Evolutionary conservation across 2,113 vertebrate genomes (phyloP).

Genomic region (Gambusia holbrooki): DNA sequence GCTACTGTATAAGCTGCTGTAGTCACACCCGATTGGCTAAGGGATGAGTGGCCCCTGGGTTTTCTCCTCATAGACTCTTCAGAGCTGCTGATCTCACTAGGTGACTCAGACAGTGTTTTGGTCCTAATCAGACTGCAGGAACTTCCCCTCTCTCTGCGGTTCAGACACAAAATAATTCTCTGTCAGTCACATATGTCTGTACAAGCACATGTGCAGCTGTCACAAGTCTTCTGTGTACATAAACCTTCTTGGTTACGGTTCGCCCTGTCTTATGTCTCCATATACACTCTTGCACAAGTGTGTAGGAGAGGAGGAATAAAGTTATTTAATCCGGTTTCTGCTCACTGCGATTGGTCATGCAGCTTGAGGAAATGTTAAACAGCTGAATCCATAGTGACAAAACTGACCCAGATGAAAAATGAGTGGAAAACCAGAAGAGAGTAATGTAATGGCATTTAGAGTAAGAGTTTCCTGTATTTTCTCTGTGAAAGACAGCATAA

Average conservation of each 20-base stretch:
- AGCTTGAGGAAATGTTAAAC: slow-evolving; percentile 69
- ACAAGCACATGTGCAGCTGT: slow-evolving; percentile 46
- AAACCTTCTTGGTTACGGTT: slow-evolving; percentile 12
- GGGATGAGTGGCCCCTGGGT: background rate
- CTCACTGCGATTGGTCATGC: slow-evolving; percentile 70
- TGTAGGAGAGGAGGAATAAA: slow-evolving; percentile 37
- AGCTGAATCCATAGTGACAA: slow-evolving; percentile 61
- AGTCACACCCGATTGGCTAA: slow-evolving; percentile 50
- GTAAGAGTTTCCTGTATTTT: slow-evolving; percentile 15
- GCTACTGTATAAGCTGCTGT: slow-evolving; percentile 60
- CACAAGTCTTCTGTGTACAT: slow-evolving; percentile 18
- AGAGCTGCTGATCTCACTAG: slow-evolving; percentile 28
- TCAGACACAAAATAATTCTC: slow-evolving; percentile 59
- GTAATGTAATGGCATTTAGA: slow-evolving; percentile 25
- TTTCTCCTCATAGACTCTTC: slow-evolving; percentile 37
- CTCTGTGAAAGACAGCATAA: slow-evolving; percentile 24
- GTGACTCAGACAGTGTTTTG: slow-evolving; percentile 36
- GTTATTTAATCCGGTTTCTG: slow-evolving; percentile 69
- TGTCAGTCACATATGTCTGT: slow-evolving; percentile 57
- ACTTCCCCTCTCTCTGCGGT: slow-evolving; percentile 43
- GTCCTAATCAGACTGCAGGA: slow-evolving; percentile 60
- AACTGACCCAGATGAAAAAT: slow-evolving; percentile 69
- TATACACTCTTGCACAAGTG: slow-evolving; percentile 28
- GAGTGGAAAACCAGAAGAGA: slow-evolving; percentile 63
- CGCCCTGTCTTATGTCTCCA: slow-evolving; percentile 18